A percentile compares a stretch with the other conserved stretches of the same genome.
These are phyloP conservation scores for Ricordea florida DNA, from an alignment of 92 coral and sea anemone genomes.

Conservation along the genomic window DNA sequence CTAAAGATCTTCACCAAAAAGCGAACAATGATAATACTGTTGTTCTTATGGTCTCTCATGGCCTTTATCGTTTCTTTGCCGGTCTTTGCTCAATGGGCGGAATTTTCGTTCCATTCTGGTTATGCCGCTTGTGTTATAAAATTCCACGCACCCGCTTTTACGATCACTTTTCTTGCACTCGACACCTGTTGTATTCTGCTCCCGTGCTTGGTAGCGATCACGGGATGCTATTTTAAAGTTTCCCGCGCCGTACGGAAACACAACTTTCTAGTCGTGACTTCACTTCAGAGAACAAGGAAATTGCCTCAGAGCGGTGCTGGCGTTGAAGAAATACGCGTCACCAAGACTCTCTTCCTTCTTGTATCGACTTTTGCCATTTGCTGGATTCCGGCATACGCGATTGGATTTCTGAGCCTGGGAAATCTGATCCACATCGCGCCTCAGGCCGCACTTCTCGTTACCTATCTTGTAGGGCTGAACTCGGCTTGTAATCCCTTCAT, in stretches of 20 bases:
- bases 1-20: conserved; percentile 36
- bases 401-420: conserved; percentile 32
- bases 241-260: conserved; percentile 25
- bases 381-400: conserved; percentile 31
- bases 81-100: conserved; percentile 19
- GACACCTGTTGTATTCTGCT: conserved; percentile 2
- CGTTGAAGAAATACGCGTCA: conserved; percentile 35
- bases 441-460: background rate
- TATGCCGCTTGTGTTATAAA: conserved; percentile 26
- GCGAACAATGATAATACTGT: background rate
- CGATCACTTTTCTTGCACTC: background rate
- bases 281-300: background rate
- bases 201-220: conserved; percentile 6
- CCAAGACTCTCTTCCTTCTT: conserved; percentile 2
- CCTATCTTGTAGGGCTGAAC: conserved; percentile 24
- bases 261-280: background rate
- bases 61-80: conserved; percentile 8
- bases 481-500: conserved; percentile 37
- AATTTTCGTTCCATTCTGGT: conserved; percentile 9
- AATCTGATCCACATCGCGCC: background rate
- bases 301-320: background rate
- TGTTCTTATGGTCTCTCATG: background rate
- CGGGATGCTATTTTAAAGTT: conserved; percentile 8
- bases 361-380: conserved; percentile 29
- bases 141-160: conserved; percentile 3